Base-by-base conservation (phyloP, 2,888 invertebrate species). In the Chrysomela aeneicollis region DNA sequence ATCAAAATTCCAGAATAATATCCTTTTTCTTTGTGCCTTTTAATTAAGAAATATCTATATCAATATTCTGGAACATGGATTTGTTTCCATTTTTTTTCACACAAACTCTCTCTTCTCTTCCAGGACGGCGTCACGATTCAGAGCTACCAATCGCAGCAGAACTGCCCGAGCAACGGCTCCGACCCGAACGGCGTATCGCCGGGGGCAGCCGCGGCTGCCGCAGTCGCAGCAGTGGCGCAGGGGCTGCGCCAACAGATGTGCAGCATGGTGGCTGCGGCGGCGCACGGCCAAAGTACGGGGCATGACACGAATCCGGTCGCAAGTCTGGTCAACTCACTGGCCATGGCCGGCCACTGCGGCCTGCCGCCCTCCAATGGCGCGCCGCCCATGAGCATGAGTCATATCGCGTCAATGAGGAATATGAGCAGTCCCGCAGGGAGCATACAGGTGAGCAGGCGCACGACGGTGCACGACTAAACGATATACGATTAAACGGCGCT, bases 211-310 rank as follows among this genome's bases (percentile, higher is more conserved):
- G 90, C 91, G 50, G 92, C 93, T 57, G 93, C 93, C 35, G 94
- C 94, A 37, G 93, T 93, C 46, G 93, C 93, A 10, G 92, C 92
- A 17, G 93, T 94, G 61, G 94, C 94, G 15, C 93, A 93, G 84
- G 92, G 92, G 49, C 85, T 94, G 63, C 88, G 93, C 57, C 93
- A 94, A 73, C 94, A 94, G 83, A 93, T 94, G 92, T 91, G 91
- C 86, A 90, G 88, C 82, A 90, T 91, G 90, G 90, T 90, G 63
- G 92, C 92, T 0, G 89, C 89, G 4, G 89, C 89, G 4, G 85
- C 87, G 72, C 84, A 87, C 80, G 83, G 78, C 84, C 86, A 79
- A 86, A 86, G 83, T 86, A 80, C 82, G 5, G 78, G 78, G n/a
- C 82, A 82, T 70, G 82, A 82, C 70, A 80, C 81, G 4, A 82